Base-by-base conservation (phyloP, 2,113 vertebrate species). In the Sphaerodactylus townsendi region DNA sequence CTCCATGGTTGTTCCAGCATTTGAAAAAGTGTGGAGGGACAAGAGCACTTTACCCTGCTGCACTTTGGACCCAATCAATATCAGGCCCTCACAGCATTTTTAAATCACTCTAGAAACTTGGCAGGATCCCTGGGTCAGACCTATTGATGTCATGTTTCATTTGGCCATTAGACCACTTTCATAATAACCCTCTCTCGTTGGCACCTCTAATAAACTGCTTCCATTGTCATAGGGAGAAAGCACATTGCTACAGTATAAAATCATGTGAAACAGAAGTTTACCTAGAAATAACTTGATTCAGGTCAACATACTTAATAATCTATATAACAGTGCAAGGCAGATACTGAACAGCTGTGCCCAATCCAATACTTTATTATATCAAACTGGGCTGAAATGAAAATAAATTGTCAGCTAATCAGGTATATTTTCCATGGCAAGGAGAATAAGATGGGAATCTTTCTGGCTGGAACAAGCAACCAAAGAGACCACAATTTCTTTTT, bases 401-500 rank as follows among this genome's bases (percentile, higher is more conserved):
- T 71, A 78, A 64, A 59, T 39, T 53, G 72, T 44, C 33, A 79
- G 6, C 13, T 46, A 84, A 53, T 28, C 33, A 73, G 10, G 41
- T 56, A 48, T 4, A 1, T 69, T 19, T 64, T 79, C 74, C 21
- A 25, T 35, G 41, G 21, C 21, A 3, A 46, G 33, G 10, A 5
- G 1, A 33, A 44, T 5, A n/a, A 75, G 87, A 35, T 13, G 0
- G n/a, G 75, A 69, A 19, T 37, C 7, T 25, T n/a, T 69, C 69
- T 56, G 69, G 8, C 35, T 71, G 53, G 17, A 87, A 50, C 28
- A 80, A 88, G 39, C 3, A 48, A 15, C 28, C 30, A 21, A 53
- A 81, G 46, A 84, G 14, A 11, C 53, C 35, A 71, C 37, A 66
- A 76, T 70, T 79, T 83, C 77, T 79, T 74, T 77, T 64, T 23